Conservation (phyloP, 2,888 invertebrate genomes). For the Marronus borbonicus region DNA sequence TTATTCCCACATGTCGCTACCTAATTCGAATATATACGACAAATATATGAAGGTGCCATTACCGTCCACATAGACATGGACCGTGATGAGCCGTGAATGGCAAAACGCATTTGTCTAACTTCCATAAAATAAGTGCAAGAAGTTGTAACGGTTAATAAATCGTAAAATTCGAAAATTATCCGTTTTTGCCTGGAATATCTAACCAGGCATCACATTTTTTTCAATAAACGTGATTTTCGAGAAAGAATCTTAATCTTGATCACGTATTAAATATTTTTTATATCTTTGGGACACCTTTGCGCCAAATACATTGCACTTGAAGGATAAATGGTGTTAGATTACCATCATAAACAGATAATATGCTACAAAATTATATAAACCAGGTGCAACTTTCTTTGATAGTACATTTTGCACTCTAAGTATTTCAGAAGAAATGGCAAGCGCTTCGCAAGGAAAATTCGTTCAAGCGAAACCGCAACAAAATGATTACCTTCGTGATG, state of each 20-base stretch:
- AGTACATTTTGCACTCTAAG: not conserved
- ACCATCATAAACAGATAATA: slow-evolving; percentile 22
- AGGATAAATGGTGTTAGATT: slow-evolving; percentile 17
- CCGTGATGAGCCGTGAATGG: too few species aligned
- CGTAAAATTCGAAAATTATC: too few species aligned
- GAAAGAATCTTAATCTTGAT: not conserved
- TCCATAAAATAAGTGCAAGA: too few species aligned
- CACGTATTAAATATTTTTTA: not conserved
- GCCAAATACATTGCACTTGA: not conserved
- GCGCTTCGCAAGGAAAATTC: not conserved
- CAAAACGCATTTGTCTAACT: too few species aligned
- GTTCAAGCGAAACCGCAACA: not conserved
- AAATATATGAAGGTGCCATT: too few species aligned
- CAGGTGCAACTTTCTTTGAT: not conserved
- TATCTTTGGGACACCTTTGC: not conserved
- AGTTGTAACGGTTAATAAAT: too few species aligned
- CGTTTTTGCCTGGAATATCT: not conserved
- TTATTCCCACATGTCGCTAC: too few species aligned
- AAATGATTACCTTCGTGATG: slow-evolving; percentile 29
- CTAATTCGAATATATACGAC: too few species aligned
- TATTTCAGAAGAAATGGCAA: slow-evolving; percentile 3
- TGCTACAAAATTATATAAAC: slow-evolving; percentile 12
- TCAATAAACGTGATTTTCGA: not conserved
- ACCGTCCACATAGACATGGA: too few species aligned
- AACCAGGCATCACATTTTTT: not conserved